Evolutionary conservation across 2,888 invertebrate genomes (phyloP).

Genomic region (Aproaerema taeniolella): DNA sequence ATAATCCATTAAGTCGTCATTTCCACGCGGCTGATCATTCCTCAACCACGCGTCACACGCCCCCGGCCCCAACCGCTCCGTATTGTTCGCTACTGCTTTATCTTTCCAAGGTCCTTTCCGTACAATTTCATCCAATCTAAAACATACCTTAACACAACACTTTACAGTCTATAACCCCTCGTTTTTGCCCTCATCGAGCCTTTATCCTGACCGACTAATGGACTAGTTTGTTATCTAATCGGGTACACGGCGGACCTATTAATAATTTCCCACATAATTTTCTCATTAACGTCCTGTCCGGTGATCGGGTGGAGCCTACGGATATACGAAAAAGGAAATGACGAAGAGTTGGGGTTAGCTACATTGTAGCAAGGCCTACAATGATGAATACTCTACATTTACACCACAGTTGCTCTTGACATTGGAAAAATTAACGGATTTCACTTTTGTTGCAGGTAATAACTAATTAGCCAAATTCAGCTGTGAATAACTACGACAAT

Average conservation of each 20-base stretch:
- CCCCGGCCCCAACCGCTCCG: conserved; percentile 51
- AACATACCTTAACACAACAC: conserved; percentile 50
- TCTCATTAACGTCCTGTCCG: conserved; percentile 70
- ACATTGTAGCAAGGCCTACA: conserved; percentile 16
- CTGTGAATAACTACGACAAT: too few species aligned
- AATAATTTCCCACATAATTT: conserved; percentile 74
- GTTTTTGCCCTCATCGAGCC: conserved; percentile 26
- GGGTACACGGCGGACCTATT: conserved; percentile 68
- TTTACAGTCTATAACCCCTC: conserved; percentile 34
- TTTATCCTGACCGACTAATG: conserved; percentile 64
- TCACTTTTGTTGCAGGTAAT: conserved; percentile 70
- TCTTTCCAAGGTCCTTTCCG: conserved; percentile 53
- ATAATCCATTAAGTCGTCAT: conserved; percentile 78
- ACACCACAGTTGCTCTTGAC: too few species aligned
- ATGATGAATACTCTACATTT: too few species aligned
- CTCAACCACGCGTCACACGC: conserved; percentile 72
- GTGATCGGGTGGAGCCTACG: conserved; percentile 40
- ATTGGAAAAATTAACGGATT: too few species aligned
- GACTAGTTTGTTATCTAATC: conserved; percentile 77
- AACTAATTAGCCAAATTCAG: too few species aligned
- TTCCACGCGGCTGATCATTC: conserved; percentile 74
- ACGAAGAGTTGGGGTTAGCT: conserved; percentile 41
- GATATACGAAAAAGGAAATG: conserved; percentile 57
- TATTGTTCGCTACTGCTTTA: conserved; percentile 73
- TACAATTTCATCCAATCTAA: conserved; percentile 34